A percentile compares a stretch with the other conserved stretches of the same genome.
phyloP scores from a whole-genome alignment of 2,888 invertebrate genomes.

The Protodeltote pygarga region DNA sequence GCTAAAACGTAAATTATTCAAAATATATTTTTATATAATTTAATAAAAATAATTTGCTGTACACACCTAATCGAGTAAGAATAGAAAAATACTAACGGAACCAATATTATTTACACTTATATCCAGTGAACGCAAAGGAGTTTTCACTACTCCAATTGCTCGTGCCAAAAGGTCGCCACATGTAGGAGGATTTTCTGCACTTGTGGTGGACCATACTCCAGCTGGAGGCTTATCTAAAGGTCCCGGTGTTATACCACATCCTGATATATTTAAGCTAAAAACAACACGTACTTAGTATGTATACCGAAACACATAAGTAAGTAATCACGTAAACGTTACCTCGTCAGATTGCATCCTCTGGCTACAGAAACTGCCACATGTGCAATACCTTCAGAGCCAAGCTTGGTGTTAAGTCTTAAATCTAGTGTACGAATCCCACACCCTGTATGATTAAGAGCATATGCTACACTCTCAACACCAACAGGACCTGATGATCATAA shows the following conservation, averaged over 20 bases:
- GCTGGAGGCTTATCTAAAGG: conserved; percentile 74
- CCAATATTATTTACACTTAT: conserved; percentile 83
- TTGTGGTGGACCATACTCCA: conserved; percentile 83
- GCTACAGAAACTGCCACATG: conserved; percentile 79
- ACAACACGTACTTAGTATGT: background rate
- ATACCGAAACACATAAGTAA: conserved; percentile 10
- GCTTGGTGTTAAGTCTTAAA: conserved; percentile 75
- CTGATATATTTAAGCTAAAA: conserved; percentile 79
- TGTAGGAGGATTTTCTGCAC: conserved; percentile 78
- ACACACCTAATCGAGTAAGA: background rate
- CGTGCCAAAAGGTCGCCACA: conserved; percentile 82
- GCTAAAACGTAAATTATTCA: conserved; percentile 67
- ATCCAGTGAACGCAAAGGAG: conserved; percentile 79
- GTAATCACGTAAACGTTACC: conserved; percentile 54
- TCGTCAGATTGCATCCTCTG: conserved; percentile 80
- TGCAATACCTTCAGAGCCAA: conserved; percentile 80
- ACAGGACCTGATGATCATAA: conserved; percentile 75
- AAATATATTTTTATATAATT: background rate
- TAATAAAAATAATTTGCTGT: no score
- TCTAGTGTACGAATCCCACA: conserved; percentile 75
- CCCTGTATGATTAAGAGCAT: conserved; percentile 73
- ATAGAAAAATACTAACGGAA: conserved; percentile 63
- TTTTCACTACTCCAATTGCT: conserved; percentile 81
- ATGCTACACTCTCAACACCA: conserved; percentile 77
- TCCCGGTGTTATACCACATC: conserved; percentile 78